phyloP scores from a whole-genome alignment of 2,113 vertebrate species.

The Podilymbus podiceps region DNA sequence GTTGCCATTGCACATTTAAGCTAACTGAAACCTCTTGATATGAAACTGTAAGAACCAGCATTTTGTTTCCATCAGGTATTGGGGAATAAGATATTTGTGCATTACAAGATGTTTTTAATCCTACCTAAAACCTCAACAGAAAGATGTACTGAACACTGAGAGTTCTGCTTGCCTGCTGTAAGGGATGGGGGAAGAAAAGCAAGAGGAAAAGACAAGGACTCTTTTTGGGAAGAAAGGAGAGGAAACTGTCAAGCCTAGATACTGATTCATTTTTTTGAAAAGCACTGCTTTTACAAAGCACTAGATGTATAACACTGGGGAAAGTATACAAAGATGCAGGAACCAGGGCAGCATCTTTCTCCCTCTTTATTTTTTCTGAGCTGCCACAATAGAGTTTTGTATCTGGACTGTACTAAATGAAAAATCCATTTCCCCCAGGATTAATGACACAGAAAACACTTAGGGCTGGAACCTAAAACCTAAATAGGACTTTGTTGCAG shows the following conservation, averaged over 20 bases:
- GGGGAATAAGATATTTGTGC: neutral
- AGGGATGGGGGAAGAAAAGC: neutral
- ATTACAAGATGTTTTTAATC: neutral
- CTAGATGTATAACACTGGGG: neutral
- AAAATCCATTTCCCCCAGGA: constrained; percentile 24
- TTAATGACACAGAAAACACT: constrained; percentile 36
- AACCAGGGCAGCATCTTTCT: neutral
- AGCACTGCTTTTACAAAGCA: neutral
- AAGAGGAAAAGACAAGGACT: neutral
- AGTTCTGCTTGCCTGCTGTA: neutral
- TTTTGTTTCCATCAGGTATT: constrained; percentile 18
- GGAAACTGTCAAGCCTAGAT: neutral
- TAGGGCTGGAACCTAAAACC: neutral
- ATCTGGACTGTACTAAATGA: neutral
- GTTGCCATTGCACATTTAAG: neutral
- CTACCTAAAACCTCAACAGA: constrained; percentile 22
- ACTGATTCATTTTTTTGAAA: neutral
- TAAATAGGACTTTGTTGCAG: neutral
- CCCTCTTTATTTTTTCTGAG: neutral
- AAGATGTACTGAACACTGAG: neutral
- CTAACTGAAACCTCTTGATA: neutral
- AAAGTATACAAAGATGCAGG: neutral
- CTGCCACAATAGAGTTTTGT: neutral
- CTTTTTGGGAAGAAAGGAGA: neutral
- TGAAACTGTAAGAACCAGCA: neutral